phyloP scores from a whole-genome alignment of 2,888 invertebrate genomes.

The Odontomyia ornata region DNA sequence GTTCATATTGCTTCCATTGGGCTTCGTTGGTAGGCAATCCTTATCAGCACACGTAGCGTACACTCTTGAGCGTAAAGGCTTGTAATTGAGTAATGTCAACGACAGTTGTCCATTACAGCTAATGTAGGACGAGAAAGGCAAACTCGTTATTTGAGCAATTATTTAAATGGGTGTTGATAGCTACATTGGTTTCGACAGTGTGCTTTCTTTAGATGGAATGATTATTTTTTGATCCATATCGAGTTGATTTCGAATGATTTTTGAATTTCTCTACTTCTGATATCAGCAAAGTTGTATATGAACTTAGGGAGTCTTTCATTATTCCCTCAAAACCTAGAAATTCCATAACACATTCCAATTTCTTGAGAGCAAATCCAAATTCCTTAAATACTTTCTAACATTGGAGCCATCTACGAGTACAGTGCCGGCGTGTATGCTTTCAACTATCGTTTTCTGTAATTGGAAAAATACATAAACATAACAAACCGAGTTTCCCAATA shows the following conservation, averaged over 20 bases:
- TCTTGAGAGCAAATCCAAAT: too few species aligned
- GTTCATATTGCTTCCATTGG: neutral
- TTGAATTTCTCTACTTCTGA: too few species aligned
- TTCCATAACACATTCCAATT: too few species aligned
- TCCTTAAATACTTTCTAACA: too few species aligned
- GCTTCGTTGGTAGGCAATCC: neutral
- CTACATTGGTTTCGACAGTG: neutral
- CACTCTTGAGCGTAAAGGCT: neutral
- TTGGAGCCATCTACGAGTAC: too few species aligned
- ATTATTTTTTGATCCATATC: neutral
- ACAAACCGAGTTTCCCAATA: neutral
- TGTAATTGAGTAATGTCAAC: constrained; percentile 34
- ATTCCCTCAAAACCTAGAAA: too few species aligned
- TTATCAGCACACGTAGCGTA: neutral
- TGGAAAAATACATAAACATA: neutral
- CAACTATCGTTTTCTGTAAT: neutral
- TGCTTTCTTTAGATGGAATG: neutral
- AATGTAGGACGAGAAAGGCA: constrained; percentile 30
- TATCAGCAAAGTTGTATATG: too few species aligned
- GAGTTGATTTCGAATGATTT: too few species aligned
- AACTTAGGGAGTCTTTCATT: too few species aligned
- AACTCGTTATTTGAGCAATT: constrained; percentile 23
- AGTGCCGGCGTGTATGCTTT: too few species aligned
- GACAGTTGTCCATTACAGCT: neutral
- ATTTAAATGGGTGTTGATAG: constrained; percentile 21